Evolutionary conservation across 2,888 invertebrate species (phyloP), one percentile per base, ranked within the genome.

Genomic region (Dryobotodes eremita): DNA sequence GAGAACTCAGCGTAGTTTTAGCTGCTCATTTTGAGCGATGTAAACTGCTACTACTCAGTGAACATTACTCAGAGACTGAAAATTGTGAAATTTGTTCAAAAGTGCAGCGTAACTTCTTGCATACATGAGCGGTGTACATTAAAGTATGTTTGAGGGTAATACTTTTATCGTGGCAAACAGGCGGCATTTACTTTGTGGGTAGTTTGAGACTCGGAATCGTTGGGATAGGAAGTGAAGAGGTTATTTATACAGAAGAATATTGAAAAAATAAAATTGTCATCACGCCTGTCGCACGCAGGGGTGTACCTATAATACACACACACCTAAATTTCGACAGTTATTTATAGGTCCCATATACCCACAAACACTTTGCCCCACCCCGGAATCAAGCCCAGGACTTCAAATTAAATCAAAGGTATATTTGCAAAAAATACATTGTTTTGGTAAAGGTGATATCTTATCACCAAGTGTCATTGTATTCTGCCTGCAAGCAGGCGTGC

Each of bases 141-240:
- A 87, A 89, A 87, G 82, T 87, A 87, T 90, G 89, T 88, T 86
- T 82, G 86, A 84, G 84, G 77, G 86, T 92, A 92, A 92, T 91
- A 93, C 92, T 93, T 93, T 93, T 93, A 93, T 93, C 93, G 89
- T 83, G 68, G 82, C 65, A 75, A 85, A 89, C 93, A 93, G 93
- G 89, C 91, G 88, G 89, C 89, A 90, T 88, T 92, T 90, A 90
- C 89, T 88, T 83, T 73, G 75, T 76, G 26, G 46, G 64, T 68
- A 59, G 71, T 85, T 84, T 53, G 31, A 31, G 5, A 20, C 84
- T 78, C 64, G 13, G 84, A 84, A 79, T 74, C 6, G n/a, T 73
- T 80, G 70, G 0, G 88, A 86, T 82, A 80, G 0, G 77, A 79
- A 74, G 13, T n/a, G 15, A 15, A 53, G 11, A 50, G 20, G 42